Conservation (phyloP, 2,797 vertebrate species). For the Spinus pinus region DNA sequence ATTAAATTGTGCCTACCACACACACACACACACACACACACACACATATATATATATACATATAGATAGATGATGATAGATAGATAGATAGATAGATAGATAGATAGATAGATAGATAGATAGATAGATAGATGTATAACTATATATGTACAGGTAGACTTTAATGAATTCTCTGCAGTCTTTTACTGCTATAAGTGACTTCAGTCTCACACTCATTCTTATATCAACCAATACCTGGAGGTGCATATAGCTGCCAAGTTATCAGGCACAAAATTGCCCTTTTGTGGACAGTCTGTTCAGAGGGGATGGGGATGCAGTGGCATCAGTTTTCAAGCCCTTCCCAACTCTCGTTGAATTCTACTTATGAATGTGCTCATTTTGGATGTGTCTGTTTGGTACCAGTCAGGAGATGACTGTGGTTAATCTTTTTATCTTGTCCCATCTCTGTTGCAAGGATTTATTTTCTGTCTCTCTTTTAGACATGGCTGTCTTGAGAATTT, state of each 20-base stretch:
- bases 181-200: not conserved
- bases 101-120: no score
- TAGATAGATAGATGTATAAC: no score
- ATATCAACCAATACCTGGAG: accelerated
- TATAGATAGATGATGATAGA: no score
- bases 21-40: no score
- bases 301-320: not conserved
- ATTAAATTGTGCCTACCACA: not conserved
- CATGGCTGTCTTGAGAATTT: not conserved
- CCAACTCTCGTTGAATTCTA: not conserved
- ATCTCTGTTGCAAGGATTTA: not conserved
- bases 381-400: not conserved
- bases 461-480: not conserved
- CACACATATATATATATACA: no score
- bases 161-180: not conserved
- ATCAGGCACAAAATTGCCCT: not conserved
- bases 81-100: no score
- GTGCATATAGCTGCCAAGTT: not conserved
- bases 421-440: not conserved
- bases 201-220: not conserved
- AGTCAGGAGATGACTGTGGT: not conserved
- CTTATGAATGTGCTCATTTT: not conserved
- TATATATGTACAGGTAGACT: not conserved
- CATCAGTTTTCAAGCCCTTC: not conserved
- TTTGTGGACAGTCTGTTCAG: not conserved